These are phyloP conservation scores for Tachuris rubrigastra DNA, from an alignment of 2,113 vertebrate species.

Conservation along the genomic window DNA sequence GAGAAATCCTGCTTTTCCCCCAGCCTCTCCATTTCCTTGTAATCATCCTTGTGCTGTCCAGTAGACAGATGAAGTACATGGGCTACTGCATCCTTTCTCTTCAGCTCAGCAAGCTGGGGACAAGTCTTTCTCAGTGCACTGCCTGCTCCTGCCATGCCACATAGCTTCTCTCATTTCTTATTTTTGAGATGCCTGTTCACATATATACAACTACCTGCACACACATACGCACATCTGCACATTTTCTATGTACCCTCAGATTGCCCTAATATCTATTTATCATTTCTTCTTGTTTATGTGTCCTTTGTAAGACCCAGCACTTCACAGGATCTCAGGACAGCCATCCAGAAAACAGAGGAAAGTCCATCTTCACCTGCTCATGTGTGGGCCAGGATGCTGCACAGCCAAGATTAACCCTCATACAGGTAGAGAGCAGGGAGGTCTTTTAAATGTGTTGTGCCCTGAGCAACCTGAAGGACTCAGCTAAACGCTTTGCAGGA, in stretches of 20 bases:
- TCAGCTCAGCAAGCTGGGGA: background rate
- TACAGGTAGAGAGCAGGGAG: background rate
- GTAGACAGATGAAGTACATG: background rate
- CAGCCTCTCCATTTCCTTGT: background rate
- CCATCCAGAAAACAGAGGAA: background rate
- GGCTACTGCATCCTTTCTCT: background rate
- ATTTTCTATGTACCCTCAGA: background rate
- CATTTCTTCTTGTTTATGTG: background rate
- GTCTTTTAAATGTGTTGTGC: background rate
- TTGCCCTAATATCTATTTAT: background rate
- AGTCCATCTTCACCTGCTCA: rapidly evolving
- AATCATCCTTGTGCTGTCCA: background rate
- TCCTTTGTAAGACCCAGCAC: background rate
- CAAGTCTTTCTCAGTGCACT: rapidly evolving
- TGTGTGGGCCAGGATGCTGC: background rate
- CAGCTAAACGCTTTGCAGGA: background rate
- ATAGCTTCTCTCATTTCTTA: background rate
- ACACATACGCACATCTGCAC: rapidly evolving
- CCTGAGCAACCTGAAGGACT: background rate
- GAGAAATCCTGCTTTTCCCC: background rate
- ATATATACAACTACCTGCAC: background rate
- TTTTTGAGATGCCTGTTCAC: background rate
- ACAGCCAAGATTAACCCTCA: background rate
- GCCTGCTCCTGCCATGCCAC: background rate
- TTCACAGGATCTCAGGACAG: background rate